phyloP scores from a whole-genome alignment of 2,888 invertebrate species.

The Drosophila gaucha region DNA sequence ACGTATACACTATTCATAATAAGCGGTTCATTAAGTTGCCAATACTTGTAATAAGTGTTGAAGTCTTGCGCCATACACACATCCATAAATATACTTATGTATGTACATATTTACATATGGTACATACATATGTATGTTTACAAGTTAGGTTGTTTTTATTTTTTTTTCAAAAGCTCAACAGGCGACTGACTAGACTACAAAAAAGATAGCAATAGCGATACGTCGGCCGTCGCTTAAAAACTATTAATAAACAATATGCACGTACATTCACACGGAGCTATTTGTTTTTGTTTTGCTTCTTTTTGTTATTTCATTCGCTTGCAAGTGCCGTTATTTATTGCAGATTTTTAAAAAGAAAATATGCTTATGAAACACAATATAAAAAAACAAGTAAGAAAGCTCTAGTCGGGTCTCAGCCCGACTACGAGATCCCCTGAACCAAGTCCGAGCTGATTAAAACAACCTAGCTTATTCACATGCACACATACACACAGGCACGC shows the following conservation, averaged over 20 bases:
- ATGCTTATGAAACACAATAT: neutral
- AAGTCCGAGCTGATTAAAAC: too few species aligned
- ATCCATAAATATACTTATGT: neutral
- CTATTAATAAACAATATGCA: conserved; percentile 42
- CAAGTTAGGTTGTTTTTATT: too few species aligned
- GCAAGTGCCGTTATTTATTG: conserved; percentile 6
- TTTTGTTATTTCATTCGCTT: conserved; percentile 13
- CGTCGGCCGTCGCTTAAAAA: conserved; percentile 19
- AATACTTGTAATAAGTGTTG: neutral
- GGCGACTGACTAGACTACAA: conserved; percentile 29
- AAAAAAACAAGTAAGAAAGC: too few species aligned
- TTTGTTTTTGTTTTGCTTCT: conserved; percentile 20
- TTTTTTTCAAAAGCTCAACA: too few species aligned
- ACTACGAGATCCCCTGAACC: too few species aligned
- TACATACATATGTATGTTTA: neutral
- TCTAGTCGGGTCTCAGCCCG: too few species aligned
- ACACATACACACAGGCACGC: too few species aligned
- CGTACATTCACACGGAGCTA: conserved; percentile 1
- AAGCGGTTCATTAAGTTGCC: neutral
- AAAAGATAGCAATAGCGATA: conserved; percentile 11
- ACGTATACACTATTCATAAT: neutral
- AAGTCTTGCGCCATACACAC: neutral
- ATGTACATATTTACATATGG: neutral
- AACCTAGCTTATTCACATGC: too few species aligned
- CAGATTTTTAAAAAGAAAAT: neutral